Conservation (phyloP, 2,797 vertebrate genomes). For the Poecilia picta region DNA sequence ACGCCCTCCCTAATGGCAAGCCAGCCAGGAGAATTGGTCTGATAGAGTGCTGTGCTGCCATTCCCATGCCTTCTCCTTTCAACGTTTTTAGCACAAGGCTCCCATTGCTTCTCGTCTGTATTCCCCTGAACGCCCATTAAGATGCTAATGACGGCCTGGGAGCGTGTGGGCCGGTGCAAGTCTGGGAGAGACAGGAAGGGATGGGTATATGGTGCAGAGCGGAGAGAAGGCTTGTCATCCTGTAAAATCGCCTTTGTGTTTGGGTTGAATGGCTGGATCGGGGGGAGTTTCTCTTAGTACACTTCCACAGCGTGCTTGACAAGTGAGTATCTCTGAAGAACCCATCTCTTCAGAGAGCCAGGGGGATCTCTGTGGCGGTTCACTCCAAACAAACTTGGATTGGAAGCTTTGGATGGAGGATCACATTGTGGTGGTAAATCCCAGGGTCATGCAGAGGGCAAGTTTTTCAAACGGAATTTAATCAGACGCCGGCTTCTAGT, state of each 20-base stretch:
- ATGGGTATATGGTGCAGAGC: constrained; percentile 12
- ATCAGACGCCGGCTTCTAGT: constrained; percentile 5
- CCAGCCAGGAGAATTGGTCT: neutral
- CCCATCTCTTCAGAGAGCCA: neutral
- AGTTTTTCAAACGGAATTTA: constrained; percentile 3
- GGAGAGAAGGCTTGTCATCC: constrained; percentile 53
- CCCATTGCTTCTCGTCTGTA: constrained; percentile 60
- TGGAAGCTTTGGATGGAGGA: constrained; percentile 32
- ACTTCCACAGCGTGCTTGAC: constrained; percentile 44
- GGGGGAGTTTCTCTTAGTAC: constrained; percentile 42
- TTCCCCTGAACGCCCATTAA: constrained; percentile 66
- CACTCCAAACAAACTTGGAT: constrained; percentile 17
- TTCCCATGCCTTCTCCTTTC: constrained; percentile 58
- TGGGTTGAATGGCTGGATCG: constrained; percentile 61
- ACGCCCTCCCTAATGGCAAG: neutral
- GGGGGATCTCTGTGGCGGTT: neutral
- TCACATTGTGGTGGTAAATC: constrained; percentile 40
- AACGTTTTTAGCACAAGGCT: constrained; percentile 37
- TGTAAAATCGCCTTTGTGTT: constrained; percentile 80
- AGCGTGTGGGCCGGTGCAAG: neutral
- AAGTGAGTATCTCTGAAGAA: constrained; percentile 74
- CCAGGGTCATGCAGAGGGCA: constrained; percentile 14
- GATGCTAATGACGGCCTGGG: constrained; percentile 72
- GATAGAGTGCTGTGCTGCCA: constrained; percentile 4
- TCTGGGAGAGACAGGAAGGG: constrained; percentile 3